Percentiles rank a stretch among this genome's conserved stretches.
Evolutionary conservation across 1,140 invertebrate species (phyloP).

Genomic region (Drosophila ambigua): DNA sequence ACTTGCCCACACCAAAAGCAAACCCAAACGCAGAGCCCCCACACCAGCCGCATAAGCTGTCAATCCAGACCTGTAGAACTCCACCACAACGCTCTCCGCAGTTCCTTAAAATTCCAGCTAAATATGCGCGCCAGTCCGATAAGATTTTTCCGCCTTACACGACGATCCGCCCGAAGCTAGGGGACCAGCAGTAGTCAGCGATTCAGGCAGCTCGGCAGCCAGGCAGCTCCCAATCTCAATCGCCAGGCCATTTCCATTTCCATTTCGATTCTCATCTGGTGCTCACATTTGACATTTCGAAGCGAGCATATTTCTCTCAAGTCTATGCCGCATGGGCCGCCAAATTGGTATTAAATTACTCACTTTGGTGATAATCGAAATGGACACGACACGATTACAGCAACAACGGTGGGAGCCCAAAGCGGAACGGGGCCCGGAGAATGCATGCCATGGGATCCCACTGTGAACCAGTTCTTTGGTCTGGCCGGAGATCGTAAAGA

Average conservation of each 20-base stretch:
- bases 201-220: conserved; percentile 14
- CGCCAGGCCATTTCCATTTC: conserved; percentile 37
- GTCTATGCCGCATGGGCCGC: conserved; percentile 67
- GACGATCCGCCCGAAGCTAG: background rate
- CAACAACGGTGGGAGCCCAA: conserved; percentile 40
- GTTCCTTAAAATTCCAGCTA: conserved; percentile 72
- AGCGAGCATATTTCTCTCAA: conserved; percentile 78
- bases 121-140: conserved; percentile 64
- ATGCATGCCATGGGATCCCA: conserved; percentile 13
- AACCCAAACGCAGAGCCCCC: background rate
- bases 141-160: conserved; percentile 69
- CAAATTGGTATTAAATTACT: conserved; percentile 83
- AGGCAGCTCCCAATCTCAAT: conserved; percentile 43
- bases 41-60: too few relatives aligned
- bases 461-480: conserved; percentile 72
- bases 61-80: background rate
- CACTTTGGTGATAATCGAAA: conserved; percentile 83
- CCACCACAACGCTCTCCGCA: conserved; percentile 2
- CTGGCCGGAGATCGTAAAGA: conserved; percentile 63
- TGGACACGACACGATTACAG: conserved; percentile 81
- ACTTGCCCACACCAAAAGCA: background rate
- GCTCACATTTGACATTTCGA: conserved; percentile 81
- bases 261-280: conserved; percentile 64
- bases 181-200: conserved; percentile 7
- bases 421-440: conserved; percentile 2